phyloP scores from a whole-genome alignment of 1,140 invertebrate genomes.

The Megalonaias nervosa region DNA sequence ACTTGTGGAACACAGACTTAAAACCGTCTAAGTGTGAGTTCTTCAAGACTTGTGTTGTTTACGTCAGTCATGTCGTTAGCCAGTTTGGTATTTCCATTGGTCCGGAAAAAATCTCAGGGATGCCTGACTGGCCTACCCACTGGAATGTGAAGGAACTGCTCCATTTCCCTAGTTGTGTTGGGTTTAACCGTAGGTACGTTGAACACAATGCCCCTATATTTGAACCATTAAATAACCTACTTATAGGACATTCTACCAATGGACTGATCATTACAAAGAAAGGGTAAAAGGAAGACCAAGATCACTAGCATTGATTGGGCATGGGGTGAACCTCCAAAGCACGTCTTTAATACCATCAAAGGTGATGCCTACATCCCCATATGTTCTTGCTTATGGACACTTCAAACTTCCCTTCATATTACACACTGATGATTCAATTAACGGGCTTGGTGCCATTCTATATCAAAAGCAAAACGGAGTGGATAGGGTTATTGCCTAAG shows the following conservation, averaged over 20 bases:
- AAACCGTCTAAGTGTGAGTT: conserved; percentile 63
- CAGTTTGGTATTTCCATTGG: conserved; percentile 44
- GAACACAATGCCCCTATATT: conserved; percentile 51
- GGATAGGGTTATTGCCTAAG: too few relatives aligned
- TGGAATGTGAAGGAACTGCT: conserved; percentile 52
- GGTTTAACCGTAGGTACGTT: conserved; percentile 69
- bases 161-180: conserved; percentile 71
- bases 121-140: conserved; percentile 42
- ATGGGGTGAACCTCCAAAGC: conserved; percentile 40
- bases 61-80: too few relatives aligned
- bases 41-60: conserved; percentile 50
- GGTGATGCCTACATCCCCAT: too few relatives aligned
- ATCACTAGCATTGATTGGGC: conserved; percentile 26
- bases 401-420: conserved; percentile 38
- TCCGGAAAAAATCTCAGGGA: too few relatives aligned
- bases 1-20: conserved; percentile 28
- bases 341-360: too few relatives aligned
- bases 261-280: conserved; percentile 2
- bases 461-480: conserved; percentile 46
- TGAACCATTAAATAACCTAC: conserved; percentile 41
- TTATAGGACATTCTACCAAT: conserved; percentile 19
- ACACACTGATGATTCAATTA: conserved; percentile 42
- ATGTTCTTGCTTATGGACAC: conserved; percentile 41
- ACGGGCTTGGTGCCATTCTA: conserved; percentile 56
- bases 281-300: neutral